phyloP scores from a whole-genome alignment of 2,888 invertebrate genomes.

The Xanthia icteritia region DNA sequence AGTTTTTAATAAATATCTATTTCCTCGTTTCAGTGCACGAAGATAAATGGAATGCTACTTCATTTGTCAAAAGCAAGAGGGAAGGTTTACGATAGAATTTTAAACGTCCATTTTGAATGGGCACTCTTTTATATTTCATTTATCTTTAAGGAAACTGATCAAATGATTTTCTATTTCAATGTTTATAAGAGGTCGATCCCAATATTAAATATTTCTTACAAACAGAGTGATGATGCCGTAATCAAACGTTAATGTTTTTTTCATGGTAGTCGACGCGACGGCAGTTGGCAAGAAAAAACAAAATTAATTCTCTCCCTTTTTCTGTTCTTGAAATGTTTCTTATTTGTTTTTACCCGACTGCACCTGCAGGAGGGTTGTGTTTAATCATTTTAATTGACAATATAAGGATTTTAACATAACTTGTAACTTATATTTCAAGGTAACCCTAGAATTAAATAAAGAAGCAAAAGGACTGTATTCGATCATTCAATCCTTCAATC shows the following conservation, averaged over 20 bases:
- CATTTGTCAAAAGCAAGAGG: conserved; percentile 54
- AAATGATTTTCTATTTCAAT: conserved; percentile 34
- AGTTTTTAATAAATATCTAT: conserved; percentile 27
- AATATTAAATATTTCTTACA: conserved; percentile 9
- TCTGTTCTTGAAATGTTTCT: neutral
- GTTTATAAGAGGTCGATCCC: neutral
- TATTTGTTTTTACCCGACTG: neutral
- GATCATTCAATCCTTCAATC: neutral
- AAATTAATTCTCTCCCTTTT: neutral
- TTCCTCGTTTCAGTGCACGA: conserved; percentile 21
- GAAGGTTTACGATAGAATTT: conserved; percentile 45
- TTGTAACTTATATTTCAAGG: neutral
- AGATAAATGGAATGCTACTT: conserved; percentile 53
- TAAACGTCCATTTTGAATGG: conserved; percentile 35
- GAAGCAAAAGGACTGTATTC: neutral
- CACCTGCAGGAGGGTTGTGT: neutral
- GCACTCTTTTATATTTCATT: conserved; percentile 38
- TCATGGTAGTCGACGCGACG: neutral
- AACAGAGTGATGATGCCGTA: neutral
- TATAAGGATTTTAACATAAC: too few relatives aligned
- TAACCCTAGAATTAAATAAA: neutral
- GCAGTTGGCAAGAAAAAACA: neutral
- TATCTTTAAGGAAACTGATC: conserved; percentile 20
- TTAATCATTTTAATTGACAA: neutral
- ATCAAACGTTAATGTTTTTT: neutral